phyloP scores from a whole-genome alignment of 2,888 invertebrate genomes.

The Andrena chrysosceles region DNA sequence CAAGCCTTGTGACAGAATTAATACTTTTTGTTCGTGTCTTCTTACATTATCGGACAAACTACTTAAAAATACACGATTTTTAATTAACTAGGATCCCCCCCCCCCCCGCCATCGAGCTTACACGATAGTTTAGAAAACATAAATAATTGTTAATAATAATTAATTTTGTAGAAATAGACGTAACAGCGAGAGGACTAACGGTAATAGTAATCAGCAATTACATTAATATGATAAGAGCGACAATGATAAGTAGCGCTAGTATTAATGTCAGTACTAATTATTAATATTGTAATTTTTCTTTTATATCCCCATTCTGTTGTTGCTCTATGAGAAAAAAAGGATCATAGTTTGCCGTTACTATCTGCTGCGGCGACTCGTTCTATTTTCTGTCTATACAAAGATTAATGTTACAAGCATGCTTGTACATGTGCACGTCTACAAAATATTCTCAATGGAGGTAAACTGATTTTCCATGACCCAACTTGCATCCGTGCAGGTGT shows the following conservation, averaged over 20 bases:
- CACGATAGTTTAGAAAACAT: conserved; percentile 51
- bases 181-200: conserved; percentile 18
- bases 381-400: conserved; percentile 8
- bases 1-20: conserved; percentile 49
- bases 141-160: conserved; percentile 33
- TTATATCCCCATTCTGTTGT: neutral
- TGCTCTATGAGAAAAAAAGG: neutral
- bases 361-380: neutral
- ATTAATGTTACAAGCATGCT: neutral
- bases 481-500: neutral
- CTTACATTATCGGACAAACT: conserved; percentile 26
- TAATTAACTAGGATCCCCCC: conserved; percentile 5
- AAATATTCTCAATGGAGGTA: conserved; percentile 10
- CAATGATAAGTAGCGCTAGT: conserved; percentile 7
- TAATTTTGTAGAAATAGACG: conserved; percentile 24
- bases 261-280: conserved; percentile 29
- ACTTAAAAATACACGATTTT: conserved; percentile 35
- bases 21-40: conserved; percentile 38
- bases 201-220: conserved; percentile 17
- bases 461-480: conserved; percentile 14
- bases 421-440: neutral
- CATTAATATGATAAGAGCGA: conserved; percentile 16
- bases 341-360: conserved; percentile 9
- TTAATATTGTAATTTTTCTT: conserved; percentile 29
- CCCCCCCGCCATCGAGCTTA: conserved; percentile 3